phyloP scores from a whole-genome alignment of 2,888 invertebrate species.

The Kuschelorhynchus macadamiae region DNA sequence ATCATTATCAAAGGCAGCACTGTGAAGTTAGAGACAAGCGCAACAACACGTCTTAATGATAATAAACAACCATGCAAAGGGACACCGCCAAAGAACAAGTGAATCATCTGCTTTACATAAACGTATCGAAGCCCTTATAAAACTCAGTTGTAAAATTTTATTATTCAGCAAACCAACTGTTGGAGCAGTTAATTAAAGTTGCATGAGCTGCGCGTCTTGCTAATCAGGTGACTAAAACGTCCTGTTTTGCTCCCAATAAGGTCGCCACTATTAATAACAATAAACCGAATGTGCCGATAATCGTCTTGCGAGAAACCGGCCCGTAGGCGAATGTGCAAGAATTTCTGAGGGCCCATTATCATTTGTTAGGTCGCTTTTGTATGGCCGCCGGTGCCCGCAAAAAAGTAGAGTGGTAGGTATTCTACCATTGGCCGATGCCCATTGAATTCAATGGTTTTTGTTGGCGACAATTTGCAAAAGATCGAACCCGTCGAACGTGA shows the following conservation, averaged over 20 bases:
- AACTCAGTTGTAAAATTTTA: slow-evolving; percentile 66
- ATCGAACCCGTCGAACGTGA: slow-evolving; percentile 49
- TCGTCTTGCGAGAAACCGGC: slow-evolving; percentile 67
- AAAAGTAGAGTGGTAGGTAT: slow-evolving; percentile 44
- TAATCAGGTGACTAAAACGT: slow-evolving; percentile 69
- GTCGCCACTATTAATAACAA: slow-evolving; percentile 69
- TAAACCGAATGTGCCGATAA: slow-evolving; percentile 70
- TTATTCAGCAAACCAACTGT: slow-evolving; percentile 63
- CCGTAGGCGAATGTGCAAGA: slow-evolving; percentile 63
- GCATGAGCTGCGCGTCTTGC: slow-evolving; percentile 57
- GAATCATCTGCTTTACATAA: slow-evolving; percentile 56
- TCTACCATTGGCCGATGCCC: slow-evolving; percentile 46
- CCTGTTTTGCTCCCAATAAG: slow-evolving; percentile 67
- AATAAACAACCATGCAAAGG: no score
- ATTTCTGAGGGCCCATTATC: slow-evolving; percentile 68
- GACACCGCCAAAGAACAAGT: no score
- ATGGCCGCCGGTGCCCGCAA: slow-evolving; percentile 42
- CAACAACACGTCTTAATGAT: no score
- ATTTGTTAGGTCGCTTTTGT: slow-evolving; percentile 65
- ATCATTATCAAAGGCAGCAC: no score
- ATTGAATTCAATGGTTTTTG: slow-evolving; percentile 49
- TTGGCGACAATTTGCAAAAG: slow-evolving; percentile 49
- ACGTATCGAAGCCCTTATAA: slow-evolving; percentile 62
- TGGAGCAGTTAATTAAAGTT: slow-evolving; percentile 62
- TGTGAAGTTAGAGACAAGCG: no score